Conservation (phyloP, 1,140 invertebrate genomes). For the Micrasema longulum region DNA sequence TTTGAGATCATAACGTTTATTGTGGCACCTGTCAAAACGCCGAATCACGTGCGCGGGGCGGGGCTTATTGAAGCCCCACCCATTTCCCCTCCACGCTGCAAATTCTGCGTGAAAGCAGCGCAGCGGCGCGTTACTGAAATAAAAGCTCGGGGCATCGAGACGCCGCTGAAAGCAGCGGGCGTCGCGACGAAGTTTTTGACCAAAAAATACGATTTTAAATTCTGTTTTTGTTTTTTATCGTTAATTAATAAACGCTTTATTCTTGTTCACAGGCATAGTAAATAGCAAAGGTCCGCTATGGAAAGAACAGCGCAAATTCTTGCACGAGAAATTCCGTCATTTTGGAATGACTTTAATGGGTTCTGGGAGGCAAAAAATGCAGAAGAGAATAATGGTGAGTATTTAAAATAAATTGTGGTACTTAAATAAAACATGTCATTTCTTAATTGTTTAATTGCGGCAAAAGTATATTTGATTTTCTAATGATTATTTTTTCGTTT, state of each 20-base stretch:
- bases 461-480: too few relatives aligned
- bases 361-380: conserved; percentile 83
- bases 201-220: neutral
- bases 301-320: conserved; percentile 91
- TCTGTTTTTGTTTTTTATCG: too few relatives aligned
- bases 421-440: too few relatives aligned
- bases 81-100: neutral
- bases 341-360: conserved; percentile 92
- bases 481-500: conserved; percentile 51
- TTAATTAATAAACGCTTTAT: too few relatives aligned
- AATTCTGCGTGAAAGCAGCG: neutral
- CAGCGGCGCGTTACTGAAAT: neutral
- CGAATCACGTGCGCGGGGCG: conserved; percentile 47
- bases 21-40: conserved; percentile 49
- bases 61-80: conserved; percentile 9
- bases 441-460: too few relatives aligned
- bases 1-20: conserved; percentile 39
- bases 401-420: too few relatives aligned
- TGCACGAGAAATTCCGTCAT: conserved; percentile 87
- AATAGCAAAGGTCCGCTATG: conserved; percentile 91
- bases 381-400: conserved; percentile 84
- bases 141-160: conserved; percentile 6
- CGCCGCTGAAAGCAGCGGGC: neutral
- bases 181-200: neutral
- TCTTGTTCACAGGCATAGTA: conserved; percentile 80